These are phyloP conservation scores for Dryomyza anilis DNA, from an alignment of 2,888 invertebrate species.

Conservation along the genomic window DNA sequence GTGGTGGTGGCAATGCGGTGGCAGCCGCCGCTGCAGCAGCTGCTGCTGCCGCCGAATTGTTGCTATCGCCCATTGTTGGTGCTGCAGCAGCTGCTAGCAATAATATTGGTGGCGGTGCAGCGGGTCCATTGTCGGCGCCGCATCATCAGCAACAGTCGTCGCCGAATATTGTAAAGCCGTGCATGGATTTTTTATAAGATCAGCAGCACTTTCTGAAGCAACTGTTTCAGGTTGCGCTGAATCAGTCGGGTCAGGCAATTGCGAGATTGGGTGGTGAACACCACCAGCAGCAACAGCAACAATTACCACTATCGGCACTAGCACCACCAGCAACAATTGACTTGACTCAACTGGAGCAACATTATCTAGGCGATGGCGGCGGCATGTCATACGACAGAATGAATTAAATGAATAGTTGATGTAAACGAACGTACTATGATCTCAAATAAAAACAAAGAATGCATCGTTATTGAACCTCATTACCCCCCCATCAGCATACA, in stretches of 20 bases:
- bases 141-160: constrained; percentile 58
- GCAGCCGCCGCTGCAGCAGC: constrained; percentile 56
- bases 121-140: constrained; percentile 49
- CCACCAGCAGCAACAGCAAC: too few relatives aligned
- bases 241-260: constrained; percentile 35
- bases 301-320: constrained; percentile 25
- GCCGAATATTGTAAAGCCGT: constrained; percentile 60
- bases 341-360: constrained; percentile 52
- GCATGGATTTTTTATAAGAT: constrained; percentile 63
- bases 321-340: constrained; percentile 48
- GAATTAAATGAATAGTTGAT: too few relatives aligned
- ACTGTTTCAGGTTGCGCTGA: constrained; percentile 57
- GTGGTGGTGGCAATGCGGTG: constrained; percentile 49
- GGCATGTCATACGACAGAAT: constrained; percentile 49
- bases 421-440: too few relatives aligned
- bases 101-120: constrained; percentile 36
- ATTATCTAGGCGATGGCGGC: constrained; percentile 16
- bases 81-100: constrained; percentile 48
- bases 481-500: too few relatives aligned
- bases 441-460: too few relatives aligned
- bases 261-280: background rate
- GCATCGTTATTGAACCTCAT: too few relatives aligned
- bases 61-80: constrained; percentile 57
- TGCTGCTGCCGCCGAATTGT: constrained; percentile 55
- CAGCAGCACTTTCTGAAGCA: constrained; percentile 61